These are phyloP conservation scores for Piezodorus guildinii DNA, from an alignment of 1,140 invertebrate genomes.

Conservation along the genomic window DNA sequence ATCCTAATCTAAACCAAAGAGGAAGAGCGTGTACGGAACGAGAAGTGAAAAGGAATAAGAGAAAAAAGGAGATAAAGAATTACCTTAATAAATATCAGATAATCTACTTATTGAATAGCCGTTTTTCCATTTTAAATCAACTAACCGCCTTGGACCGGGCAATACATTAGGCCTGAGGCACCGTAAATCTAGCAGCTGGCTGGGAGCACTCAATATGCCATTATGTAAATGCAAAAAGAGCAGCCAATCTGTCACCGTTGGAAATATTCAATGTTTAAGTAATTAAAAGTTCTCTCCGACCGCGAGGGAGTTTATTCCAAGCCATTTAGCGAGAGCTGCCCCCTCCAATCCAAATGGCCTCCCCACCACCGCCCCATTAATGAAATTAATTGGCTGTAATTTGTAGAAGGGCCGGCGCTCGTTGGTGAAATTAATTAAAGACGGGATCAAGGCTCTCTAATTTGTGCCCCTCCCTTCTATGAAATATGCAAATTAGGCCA, in stretches of 20 bases:
- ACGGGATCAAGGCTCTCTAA: slow-evolving; percentile 7
- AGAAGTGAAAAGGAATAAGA: no score
- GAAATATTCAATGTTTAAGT: slow-evolving; percentile 6
- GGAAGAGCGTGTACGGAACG: no score
- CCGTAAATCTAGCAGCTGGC: no score
- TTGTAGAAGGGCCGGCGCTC: slow-evolving; percentile 5
- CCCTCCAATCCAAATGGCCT: slow-evolving; percentile 1
- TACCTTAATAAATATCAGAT: no score
- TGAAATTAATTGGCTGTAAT: slow-evolving; percentile 15
- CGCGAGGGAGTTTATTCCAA: neutral
- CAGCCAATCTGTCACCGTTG: neutral
- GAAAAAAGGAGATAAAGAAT: no score
- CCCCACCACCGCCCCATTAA: slow-evolving; percentile 8
- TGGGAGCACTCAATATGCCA: no score
- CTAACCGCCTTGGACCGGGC: no score
- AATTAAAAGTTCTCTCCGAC: neutral
- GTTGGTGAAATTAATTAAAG: slow-evolving; percentile 12
- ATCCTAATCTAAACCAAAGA: no score
- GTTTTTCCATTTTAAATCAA: no score
- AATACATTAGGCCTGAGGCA: no score
- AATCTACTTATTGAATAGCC: no score
- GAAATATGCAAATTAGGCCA: slow-evolving; percentile 11
- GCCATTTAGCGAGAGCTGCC: neutral
- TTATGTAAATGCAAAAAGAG: no score
- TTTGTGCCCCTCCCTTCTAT: slow-evolving; percentile 1